A percentile compares a stretch with the other conserved stretches of the same genome.
Evolutionary conservation across 2,113 vertebrate genomes (phyloP).

Genomic region (Blennius ocellaris): DNA sequence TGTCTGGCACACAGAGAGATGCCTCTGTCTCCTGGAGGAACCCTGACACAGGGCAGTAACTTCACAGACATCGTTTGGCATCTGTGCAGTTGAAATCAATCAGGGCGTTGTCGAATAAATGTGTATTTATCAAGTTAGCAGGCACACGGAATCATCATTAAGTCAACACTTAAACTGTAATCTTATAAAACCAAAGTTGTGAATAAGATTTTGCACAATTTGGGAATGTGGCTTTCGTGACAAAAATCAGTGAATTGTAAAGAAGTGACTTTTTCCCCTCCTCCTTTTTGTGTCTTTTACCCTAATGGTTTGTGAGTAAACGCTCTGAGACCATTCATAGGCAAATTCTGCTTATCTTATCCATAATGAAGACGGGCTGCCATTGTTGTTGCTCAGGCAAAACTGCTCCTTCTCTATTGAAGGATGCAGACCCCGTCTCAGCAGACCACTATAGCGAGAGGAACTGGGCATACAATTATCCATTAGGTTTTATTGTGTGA

Average conservation of each 20-base stretch:
- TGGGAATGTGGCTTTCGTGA: conserved; percentile 43
- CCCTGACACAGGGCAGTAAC: conserved; percentile 64
- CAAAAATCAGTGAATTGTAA: conserved; percentile 48
- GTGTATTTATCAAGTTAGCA: conserved; percentile 54
- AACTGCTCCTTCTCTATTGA: conserved; percentile 55
- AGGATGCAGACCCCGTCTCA: conserved; percentile 33
- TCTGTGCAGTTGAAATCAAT: conserved; percentile 50
- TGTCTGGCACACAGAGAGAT: conserved; percentile 55
- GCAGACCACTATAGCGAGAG: conserved; percentile 30
- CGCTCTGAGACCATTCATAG: conserved; percentile 71
- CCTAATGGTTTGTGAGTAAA: conserved; percentile 61
- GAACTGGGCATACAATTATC: conserved; percentile 61
- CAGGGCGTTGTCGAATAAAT: conserved; percentile 42
- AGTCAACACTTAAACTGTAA: conserved; percentile 64
- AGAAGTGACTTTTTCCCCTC: conserved; percentile 44
- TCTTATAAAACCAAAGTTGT: conserved; percentile 49
- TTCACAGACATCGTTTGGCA: conserved; percentile 63
- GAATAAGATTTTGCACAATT: conserved; percentile 54
- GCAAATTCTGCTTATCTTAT: conserved; percentile 71
- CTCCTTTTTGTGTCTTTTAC: conserved; percentile 46
- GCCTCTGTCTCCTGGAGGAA: conserved; percentile 61
- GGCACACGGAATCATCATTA: conserved; percentile 55
- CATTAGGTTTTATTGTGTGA: conserved; percentile 55
- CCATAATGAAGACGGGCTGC: conserved; percentile 41
- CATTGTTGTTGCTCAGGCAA: conserved; percentile 65